These are phyloP conservation scores for Epirrhoe tristata DNA, from an alignment of 2,888 invertebrate species.

Conservation along the genomic window DNA sequence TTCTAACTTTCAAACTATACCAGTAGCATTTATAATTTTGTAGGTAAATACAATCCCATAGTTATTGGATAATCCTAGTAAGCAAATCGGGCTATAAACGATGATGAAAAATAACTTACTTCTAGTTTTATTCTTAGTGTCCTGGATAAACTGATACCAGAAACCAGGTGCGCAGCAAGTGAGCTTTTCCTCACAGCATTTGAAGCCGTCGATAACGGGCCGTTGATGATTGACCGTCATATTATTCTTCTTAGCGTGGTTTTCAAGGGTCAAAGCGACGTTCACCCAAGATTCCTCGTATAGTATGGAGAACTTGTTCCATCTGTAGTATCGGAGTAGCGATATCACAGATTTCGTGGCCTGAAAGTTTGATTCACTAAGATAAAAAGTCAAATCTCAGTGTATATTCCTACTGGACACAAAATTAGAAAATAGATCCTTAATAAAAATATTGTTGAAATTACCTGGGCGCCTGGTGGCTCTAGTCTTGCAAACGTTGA, in stretches of 20 bases:
- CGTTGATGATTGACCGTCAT: constrained; percentile 93
- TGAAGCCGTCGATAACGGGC: constrained; percentile 89
- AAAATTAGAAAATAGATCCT: background rate
- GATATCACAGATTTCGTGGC: constrained; percentile 98
- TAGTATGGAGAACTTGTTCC: constrained; percentile 97
- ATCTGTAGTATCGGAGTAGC: constrained; percentile 94
- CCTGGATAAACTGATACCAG: constrained; percentile 94
- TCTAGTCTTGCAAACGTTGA: constrained; percentile 97
- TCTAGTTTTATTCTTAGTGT: constrained; percentile 94
- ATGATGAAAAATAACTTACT: constrained; percentile 79
- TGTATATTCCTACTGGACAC: background rate
- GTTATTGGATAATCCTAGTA: too few relatives aligned
- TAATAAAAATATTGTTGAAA: background rate
- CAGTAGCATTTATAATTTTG: too few relatives aligned
- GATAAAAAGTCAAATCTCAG: too few relatives aligned
- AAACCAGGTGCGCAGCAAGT: constrained; percentile 91
- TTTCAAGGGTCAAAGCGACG: constrained; percentile 92
- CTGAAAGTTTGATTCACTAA: constrained; percentile 74
- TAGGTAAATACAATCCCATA: too few relatives aligned
- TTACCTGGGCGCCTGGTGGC: constrained; percentile 96
- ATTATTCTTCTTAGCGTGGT: constrained; percentile 90
- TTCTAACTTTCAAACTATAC: too few relatives aligned
- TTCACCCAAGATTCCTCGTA: constrained; percentile 93
- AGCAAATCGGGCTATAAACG: too few relatives aligned
- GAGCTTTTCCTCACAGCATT: constrained; percentile 91